phyloP scores from a whole-genome alignment of 2,888 invertebrate species.

The Tricholauxania praeusta region DNA sequence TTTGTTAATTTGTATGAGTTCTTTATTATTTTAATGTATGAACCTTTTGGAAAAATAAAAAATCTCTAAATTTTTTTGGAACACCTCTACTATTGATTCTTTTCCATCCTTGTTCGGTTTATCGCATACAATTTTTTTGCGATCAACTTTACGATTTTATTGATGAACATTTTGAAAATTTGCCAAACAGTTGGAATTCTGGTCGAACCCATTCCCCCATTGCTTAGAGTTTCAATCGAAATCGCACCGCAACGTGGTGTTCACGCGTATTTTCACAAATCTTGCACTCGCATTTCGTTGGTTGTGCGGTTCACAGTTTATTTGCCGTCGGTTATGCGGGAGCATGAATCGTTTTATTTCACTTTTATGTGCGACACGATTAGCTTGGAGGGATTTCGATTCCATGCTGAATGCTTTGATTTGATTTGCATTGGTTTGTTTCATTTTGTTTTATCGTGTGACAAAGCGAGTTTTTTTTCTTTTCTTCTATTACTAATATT shows the following conservation, averaged over 20 bases:
- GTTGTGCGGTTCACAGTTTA: constrained; percentile 29
- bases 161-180: constrained; percentile 2
- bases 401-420: constrained; percentile 14
- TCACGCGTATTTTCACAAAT: not conserved
- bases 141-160: constrained; percentile 14
- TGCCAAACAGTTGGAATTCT: not conserved
- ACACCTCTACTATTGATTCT: not conserved
- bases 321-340: constrained; percentile 45
- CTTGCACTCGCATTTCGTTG: constrained; percentile 7
- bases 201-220: too few species aligned
- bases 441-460: not conserved
- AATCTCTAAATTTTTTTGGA: too few species aligned
- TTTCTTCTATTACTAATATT: too few species aligned
- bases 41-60: too few species aligned
- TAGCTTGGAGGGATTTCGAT: constrained; percentile 26
- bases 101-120: not conserved
- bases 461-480: too few species aligned
- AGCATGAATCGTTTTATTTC: constrained; percentile 42
- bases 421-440: not conserved
- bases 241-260: not conserved
- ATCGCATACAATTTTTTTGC: not conserved
- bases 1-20: too few species aligned
- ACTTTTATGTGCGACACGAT: constrained; percentile 37
- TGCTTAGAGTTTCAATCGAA: too few species aligned
- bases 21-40: too few species aligned